Base-by-base conservation (phyloP, 1,140 invertebrate species). In the Apis florea region DNA sequence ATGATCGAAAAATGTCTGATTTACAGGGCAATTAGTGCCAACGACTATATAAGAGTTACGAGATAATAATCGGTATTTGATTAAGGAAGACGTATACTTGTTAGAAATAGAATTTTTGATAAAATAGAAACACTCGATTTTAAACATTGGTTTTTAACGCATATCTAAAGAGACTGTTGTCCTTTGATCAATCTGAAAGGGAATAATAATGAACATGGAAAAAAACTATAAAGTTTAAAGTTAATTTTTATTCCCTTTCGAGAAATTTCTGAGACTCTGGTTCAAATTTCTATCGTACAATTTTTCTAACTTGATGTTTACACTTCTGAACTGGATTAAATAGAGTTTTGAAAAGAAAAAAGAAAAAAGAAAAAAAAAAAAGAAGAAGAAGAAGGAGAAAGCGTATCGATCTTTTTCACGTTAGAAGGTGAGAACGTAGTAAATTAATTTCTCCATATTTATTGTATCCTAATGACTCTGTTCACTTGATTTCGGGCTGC, bases 121-220 rank as follows among this genome's bases (percentile, higher is more conserved):
- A 26, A n/a, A n/a, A n/a, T n/a, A 26, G 21, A 13, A 13, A 31
- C 51, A 70, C 24, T 2, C 24, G 61, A 70, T 53, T 78, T 78
- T 70, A 63, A 79, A 79, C 49, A 31, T 40, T 68, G 77, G 26
- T 47, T 49, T 72, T 31, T 53, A 40, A 26, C 58, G 68, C 68
- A 71, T 72, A 72, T 72, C 77, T 26, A 53, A 13, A 54, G 64
- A 71, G 58, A 72, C 77, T 72, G 77, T 79, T 26, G 68, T 61
- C 51, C 26, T 51, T 54, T 26, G 26, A 64, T 63, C 66, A 6
- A n/a, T 26, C 59, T 21, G 21, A 63, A 53, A 21, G 9, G 58
- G 59, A 19, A 63, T 72, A n/a, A n/a, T 47, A 59, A 24, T 71
- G 31, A 6, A 31, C 68, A 26, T 58, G 0, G 11, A 59, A 12